Base-by-base conservation (phyloP, 1,140 invertebrate genomes). In the Eufriesea mexicana region DNA sequence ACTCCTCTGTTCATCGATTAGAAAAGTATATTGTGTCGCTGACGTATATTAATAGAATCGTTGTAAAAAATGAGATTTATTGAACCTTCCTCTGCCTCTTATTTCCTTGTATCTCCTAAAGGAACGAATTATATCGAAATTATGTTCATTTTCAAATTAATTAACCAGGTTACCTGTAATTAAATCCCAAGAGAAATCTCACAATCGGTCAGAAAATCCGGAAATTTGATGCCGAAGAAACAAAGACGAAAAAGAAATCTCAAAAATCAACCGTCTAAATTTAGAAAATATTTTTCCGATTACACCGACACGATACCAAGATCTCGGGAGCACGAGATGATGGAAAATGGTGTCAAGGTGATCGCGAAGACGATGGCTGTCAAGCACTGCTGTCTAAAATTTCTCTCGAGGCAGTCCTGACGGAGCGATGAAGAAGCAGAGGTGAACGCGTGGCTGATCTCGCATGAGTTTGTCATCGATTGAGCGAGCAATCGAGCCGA, bases 401-500 rank as follows among this genome's bases (percentile, higher is more conserved):
- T 47, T 28, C 25, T 75, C n/a, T 28, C 16, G 4, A 10, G 28
- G 42, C 14, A 59, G 25, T 59, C 42, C 25, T 7, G 18, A 45
- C 42, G 5, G 23, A 25, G 9, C 6, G 12, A 49, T 28, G 10
- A 49, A 5, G 20, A 54, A 42, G 14, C 10, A n/a, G 42, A 66
- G 25, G 5, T 12, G 51, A 57, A 35, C 25, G 4, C 18, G 16
- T 49, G 28, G 47, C 28, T 7, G 18, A 35, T 6, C 47, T 35
- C 16, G 28, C 10, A 35, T 9, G 20, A n/a, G 28, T 42, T 67
- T 55, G 35, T 54, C 20, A 67, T 55, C 62, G 49, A 77, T 42
- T 42, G 61, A 64, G 20, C 59, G 59, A 2, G 8, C 75, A 67
- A 51, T 77, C 62, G 61, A 51, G 62, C 23, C 49, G 49, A 66